Evolutionary conservation across 1,140 invertebrate genomes (phyloP).

Genomic region (Colletes latitarsis): DNA sequence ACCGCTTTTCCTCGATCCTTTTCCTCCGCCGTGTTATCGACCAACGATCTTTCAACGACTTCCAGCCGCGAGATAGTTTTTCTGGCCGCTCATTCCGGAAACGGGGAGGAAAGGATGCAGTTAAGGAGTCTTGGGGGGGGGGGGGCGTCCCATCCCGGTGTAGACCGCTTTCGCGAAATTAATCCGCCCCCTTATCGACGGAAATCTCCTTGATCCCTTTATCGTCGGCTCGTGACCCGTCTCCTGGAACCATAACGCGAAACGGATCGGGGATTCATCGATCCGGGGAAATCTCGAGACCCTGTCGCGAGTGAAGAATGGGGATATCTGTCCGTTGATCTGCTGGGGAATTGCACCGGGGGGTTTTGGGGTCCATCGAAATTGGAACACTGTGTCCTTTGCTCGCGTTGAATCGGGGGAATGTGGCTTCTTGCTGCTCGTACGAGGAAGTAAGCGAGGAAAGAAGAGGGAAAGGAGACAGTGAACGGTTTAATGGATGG

Average conservation of each 20-base stretch:
- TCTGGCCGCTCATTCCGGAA: background rate
- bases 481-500: no score
- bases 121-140: background rate
- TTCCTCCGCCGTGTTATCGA: background rate
- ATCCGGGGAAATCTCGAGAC: background rate
- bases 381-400: no score
- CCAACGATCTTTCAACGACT: background rate
- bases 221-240: background rate
- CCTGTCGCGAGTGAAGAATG: background rate
- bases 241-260: background rate
- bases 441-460: no score
- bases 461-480: no score
- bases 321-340: background rate
- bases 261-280: constrained; percentile 15
- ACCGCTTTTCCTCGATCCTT: background rate
- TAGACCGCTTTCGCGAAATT: constrained; percentile 23
- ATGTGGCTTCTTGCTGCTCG: no score
- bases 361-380: no score
- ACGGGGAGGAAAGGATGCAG: background rate
- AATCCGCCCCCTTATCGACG: background rate
- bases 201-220: background rate
- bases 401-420: no score
- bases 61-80: background rate
- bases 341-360: no score
- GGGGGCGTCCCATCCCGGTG: background rate